A percentile compares a stretch with the other conserved stretches of the same genome.
Conservation (phyloP, 2,797 vertebrate species). For the Danio kyathit region DNA sequence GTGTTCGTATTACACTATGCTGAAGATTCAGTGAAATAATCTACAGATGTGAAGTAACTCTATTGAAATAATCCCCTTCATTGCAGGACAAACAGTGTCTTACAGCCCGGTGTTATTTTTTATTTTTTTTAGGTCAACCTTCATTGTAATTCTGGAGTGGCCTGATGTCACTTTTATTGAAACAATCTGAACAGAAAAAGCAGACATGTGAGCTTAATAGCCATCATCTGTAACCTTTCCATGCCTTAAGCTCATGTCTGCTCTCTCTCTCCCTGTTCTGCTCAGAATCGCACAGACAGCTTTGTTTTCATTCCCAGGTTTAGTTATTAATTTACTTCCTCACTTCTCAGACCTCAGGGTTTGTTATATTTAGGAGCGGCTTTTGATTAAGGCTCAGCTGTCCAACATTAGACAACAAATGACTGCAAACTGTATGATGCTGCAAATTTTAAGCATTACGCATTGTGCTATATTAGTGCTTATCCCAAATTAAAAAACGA, state of each 20-base stretch:
- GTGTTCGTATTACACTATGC: too few species aligned
- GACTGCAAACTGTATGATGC: not conserved
- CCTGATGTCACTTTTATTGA: constrained; percentile 64
- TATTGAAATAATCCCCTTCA: not conserved
- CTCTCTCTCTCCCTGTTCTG: constrained; percentile 10
- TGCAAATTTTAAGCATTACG: not conserved
- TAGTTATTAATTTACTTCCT: constrained; percentile 45
- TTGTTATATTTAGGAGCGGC: constrained; percentile 39
- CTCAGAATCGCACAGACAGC: not conserved
- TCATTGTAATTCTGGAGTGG: constrained; percentile 49
- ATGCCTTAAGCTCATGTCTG: constrained; percentile 55
- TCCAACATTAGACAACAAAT: constrained; percentile 18
- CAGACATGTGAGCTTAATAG: constrained; percentile 58
- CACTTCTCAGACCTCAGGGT: constrained; percentile 36
- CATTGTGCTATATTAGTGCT: not conserved
- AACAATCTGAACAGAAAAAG: constrained; percentile 60
- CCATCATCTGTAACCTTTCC: constrained; percentile 59
- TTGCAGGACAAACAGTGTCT: constrained; percentile 12
- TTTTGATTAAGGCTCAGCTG: not conserved
- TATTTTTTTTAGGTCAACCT: constrained; percentile 8
- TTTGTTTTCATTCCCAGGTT: constrained; percentile 44
- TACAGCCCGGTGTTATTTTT: constrained; percentile 25
- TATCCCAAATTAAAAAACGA: not conserved
- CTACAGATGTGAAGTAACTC: constrained; percentile 9
- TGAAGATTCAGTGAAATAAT: too few species aligned